phyloP scores from a whole-genome alignment of 2,113 vertebrate species.

The Excalfactoria chinensis region DNA sequence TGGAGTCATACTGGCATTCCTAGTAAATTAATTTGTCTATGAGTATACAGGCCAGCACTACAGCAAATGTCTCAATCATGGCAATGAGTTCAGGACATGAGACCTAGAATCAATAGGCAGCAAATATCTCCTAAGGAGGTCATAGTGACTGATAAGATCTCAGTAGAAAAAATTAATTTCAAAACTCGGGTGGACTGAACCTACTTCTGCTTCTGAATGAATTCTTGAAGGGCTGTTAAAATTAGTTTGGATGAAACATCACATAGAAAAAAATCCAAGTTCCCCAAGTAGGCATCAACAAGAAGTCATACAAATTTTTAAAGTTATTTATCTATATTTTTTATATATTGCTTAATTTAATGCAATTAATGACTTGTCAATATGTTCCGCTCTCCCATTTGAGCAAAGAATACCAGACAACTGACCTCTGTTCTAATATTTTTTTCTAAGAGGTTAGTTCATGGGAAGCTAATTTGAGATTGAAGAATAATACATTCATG shows the following conservation, averaged over 20 bases:
- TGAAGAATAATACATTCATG: not conserved
- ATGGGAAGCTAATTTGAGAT: not conserved
- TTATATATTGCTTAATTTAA: not conserved
- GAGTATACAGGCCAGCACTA: not conserved
- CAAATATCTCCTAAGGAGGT: not conserved
- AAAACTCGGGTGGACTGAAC: not conserved
- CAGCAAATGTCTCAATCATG: rapidly evolving
- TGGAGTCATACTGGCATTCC: not conserved
- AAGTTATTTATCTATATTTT: not conserved
- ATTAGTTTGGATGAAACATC: not conserved
- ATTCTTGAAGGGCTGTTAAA: not conserved
- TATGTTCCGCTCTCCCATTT: not conserved
- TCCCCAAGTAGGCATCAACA: not conserved
- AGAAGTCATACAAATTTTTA: not conserved
- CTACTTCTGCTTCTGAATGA: not conserved
- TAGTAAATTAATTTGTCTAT: not conserved
- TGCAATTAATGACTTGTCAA: not conserved
- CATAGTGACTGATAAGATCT: not conserved
- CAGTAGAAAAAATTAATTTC: not conserved
- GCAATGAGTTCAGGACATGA: not conserved
- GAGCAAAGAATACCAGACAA: not conserved
- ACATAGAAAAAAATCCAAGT: not conserved
- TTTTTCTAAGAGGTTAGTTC: not conserved
- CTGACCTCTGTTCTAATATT: not conserved
- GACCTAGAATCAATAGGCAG: not conserved